These are phyloP conservation scores for Actias luna DNA, from an alignment of 2,888 invertebrate species.

Conservation along the genomic window DNA sequence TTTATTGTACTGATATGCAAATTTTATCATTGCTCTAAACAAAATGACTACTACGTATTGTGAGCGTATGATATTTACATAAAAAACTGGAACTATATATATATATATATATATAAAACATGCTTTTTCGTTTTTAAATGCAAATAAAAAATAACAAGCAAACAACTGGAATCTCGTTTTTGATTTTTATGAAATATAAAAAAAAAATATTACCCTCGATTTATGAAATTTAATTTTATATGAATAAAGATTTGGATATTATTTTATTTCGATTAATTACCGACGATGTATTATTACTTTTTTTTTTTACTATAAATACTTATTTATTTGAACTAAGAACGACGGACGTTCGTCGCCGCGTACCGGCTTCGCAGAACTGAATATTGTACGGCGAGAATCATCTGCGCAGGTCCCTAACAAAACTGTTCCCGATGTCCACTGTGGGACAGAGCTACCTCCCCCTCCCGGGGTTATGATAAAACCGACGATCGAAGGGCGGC, in stretches of 20 bases:
- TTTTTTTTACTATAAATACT: slow-evolving; percentile 11
- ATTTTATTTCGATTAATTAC: not conserved
- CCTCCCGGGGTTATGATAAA: slow-evolving; percentile 25
- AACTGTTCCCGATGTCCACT: slow-evolving; percentile 48
- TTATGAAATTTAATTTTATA: not conserved
- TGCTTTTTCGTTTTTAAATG: too few relatives aligned
- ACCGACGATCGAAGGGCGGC: slow-evolving; percentile 6
- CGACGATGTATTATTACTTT: not conserved
- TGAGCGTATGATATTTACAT: not conserved
- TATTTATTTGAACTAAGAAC: slow-evolving; percentile 24
- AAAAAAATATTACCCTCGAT: not conserved
- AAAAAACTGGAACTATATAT: not conserved
- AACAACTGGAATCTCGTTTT: not conserved
- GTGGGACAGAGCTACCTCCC: slow-evolving; percentile 37
- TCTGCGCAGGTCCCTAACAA: slow-evolving; percentile 63
- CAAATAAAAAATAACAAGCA: not conserved
- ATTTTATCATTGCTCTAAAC: not conserved
- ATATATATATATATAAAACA: too few relatives aligned
- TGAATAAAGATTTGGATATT: not conserved
- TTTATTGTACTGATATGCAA: not conserved
- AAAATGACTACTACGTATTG: not conserved
- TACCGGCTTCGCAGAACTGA: slow-evolving; percentile 55
- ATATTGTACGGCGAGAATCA: slow-evolving; percentile 25
- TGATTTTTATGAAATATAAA: not conserved
- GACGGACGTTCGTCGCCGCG: slow-evolving; percentile 44